These are phyloP conservation scores for Sylvicola cinctus DNA, from an alignment of 2,888 invertebrate species.

Conservation along the genomic window DNA sequence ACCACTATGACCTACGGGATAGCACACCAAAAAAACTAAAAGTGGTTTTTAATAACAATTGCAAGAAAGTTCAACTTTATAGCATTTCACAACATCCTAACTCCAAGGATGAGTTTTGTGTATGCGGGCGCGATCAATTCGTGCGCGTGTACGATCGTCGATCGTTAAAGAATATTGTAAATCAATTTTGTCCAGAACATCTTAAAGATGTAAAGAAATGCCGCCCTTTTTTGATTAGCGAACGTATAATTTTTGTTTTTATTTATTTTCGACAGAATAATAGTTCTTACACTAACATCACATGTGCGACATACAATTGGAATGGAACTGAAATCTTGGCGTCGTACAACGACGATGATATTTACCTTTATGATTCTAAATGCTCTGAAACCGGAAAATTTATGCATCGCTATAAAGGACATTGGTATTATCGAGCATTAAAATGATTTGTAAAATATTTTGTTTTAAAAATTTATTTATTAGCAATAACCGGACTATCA, in stretches of 20 bases:
- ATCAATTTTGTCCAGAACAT: constrained; percentile 37
- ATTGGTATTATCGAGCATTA: constrained; percentile 21
- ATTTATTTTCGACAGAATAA: constrained; percentile 11
- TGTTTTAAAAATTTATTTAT: constrained; percentile 15
- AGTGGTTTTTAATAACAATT: constrained; percentile 11
- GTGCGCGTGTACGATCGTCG: constrained; percentile 60
- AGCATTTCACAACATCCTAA: constrained; percentile 75
- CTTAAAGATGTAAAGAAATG: constrained; percentile 12
- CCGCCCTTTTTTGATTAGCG: not conserved
- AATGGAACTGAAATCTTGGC: constrained; percentile 79
- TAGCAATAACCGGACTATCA: constrained; percentile 54
- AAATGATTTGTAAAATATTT: not conserved
- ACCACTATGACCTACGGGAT: constrained; percentile 62
- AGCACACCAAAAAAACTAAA: constrained; percentile 24
- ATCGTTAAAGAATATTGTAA: constrained; percentile 29
- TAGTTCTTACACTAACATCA: constrained; percentile 38
- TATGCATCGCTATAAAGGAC: constrained; percentile 38
- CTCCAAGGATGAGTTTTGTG: constrained; percentile 55
- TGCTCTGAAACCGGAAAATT: constrained; percentile 26
- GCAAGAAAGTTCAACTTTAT: constrained; percentile 55
- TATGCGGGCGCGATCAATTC: constrained; percentile 62
- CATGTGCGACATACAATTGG: constrained; percentile 79
- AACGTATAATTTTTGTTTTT: not conserved
- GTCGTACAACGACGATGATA: constrained; percentile 85
- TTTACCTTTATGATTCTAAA: constrained; percentile 64